These are phyloP conservation scores for Andricus curvator DNA, from an alignment of 2,888 invertebrate species.

Conservation along the genomic window DNA sequence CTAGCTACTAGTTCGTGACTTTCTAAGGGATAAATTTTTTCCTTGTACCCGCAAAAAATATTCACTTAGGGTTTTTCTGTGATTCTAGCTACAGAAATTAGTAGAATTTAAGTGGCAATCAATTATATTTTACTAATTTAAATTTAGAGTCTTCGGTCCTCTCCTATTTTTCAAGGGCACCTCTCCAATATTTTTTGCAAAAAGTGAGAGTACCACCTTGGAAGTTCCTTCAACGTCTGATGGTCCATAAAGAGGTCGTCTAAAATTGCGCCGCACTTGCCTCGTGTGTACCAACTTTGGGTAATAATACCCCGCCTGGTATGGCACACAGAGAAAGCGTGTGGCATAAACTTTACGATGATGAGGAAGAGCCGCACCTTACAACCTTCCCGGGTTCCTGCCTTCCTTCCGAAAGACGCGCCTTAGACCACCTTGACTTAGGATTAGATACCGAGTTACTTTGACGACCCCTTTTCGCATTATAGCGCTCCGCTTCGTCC, in stretches of 20 bases:
- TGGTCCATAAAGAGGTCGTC: constrained; percentile 63
- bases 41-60: too few relatives aligned
- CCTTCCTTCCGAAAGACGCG: constrained; percentile 32
- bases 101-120: too few relatives aligned
- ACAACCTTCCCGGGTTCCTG: constrained; percentile 55
- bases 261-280: constrained; percentile 60
- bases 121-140: too few relatives aligned
- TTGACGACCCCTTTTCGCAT: constrained; percentile 8
- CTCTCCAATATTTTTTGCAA: too few relatives aligned
- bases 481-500: background rate
- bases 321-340: constrained; percentile 16
- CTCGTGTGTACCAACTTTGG: constrained; percentile 26
- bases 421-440: constrained; percentile 22
- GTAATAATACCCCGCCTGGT: background rate
- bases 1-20: too few relatives aligned
- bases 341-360: constrained; percentile 67
- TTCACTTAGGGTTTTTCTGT: too few relatives aligned
- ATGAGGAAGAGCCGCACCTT: constrained; percentile 61
- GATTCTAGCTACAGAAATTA: too few relatives aligned
- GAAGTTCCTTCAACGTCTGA: constrained; percentile 60
- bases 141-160: too few relatives aligned
- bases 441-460: constrained; percentile 14
- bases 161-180: too few relatives aligned
- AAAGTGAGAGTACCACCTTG: constrained; percentile 26
- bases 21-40: too few relatives aligned